Evolutionary conservation across 1,140 invertebrate species (phyloP).

Genomic region (Scylla paramamosain): DNA sequence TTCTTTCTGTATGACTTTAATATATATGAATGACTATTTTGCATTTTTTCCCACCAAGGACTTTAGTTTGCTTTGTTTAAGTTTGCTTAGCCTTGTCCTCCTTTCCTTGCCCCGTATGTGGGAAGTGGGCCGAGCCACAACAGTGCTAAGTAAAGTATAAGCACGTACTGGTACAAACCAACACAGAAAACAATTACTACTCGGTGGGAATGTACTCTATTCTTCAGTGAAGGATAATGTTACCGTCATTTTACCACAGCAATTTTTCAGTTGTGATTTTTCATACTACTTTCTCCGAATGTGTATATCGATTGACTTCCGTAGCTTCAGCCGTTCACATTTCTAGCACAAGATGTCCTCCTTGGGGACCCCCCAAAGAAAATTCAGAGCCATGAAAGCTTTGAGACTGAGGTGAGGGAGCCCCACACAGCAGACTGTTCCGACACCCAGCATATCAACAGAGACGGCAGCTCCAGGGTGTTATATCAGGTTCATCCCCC

Average conservation of each 20-base stretch:
- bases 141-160: conserved; percentile 47
- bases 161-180: conserved; percentile 69
- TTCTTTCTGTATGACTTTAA: not conserved
- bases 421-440: conserved; percentile 6
- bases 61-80: not conserved
- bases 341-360: conserved; percentile 60
- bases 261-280: conserved; percentile 71
- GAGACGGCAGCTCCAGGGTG: conserved; percentile 59
- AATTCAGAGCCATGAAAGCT: conserved; percentile 37
- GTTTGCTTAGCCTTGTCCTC: not conserved
- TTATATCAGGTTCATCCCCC: conserved; percentile 26
- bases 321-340: conserved; percentile 59
- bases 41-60: conserved; percentile 8
- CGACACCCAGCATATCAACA: conserved; percentile 69
- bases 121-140: conserved; percentile 51
- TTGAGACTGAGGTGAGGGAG: conserved; percentile 33
- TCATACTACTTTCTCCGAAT: conserved; percentile 64
- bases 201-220: conserved; percentile 33
- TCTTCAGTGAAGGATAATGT: conserved; percentile 72
- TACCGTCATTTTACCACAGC: conserved; percentile 59
- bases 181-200: conserved; percentile 17
- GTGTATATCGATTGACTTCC: conserved; percentile 59
- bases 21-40: conserved; percentile 13
- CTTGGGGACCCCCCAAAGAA: conserved; percentile 25
- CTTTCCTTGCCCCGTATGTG: conserved; percentile 32